Evolutionary conservation across 1,140 invertebrate species (phyloP), one percentile per base, ranked within the genome.

Genomic region (Triops cancriformis): DNA sequence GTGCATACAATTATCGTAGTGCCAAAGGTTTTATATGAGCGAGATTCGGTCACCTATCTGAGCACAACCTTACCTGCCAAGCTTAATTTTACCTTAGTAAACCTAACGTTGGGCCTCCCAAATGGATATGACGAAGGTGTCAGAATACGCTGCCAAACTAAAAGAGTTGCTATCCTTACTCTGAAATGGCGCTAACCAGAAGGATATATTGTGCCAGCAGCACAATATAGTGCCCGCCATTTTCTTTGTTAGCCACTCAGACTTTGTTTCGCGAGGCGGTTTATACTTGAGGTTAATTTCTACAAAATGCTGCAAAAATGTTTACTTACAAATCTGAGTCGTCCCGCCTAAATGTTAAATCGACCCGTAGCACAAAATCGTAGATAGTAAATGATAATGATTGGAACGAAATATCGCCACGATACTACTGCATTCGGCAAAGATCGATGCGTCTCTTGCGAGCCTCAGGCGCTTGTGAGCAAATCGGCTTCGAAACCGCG

Each of bases 311-410:
- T 14, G 51, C 51, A 64, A 18, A 64, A 64, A 64, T 64, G 51
- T 64, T 64, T n/a, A 64, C 51, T 64, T 64, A 64, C 51, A 64
- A 64, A 64, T 64, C 51, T 64, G 51, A 64, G 51, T 64, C 23
- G 51, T 64, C 51, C 51, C 51, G 51, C 51, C 51, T 64, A 64
- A 64, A 64, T 64, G 51, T 64, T 64, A 64, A 64, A 64, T 64
- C 51, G 51, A 64, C 51, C 51, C 51, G 51, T 64, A 64, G 51
- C 51, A 64, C 51, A 64, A 64, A 64, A 64, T 64, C 51, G 51
- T 64, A 64, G 51, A 64, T 64, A 64, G 51, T 64, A 64, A 64
- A 64, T 64, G 51, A 64, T 64, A 64, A 64, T 64, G 51, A 64
- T 64, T 64, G 51, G 51, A 64, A 64, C 51, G 51, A 64, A 64